A percentile compares a stretch with the other conserved stretches of the same genome.
Evolutionary conservation across 2,797 vertebrate species (phyloP).

Genomic region (Eidolon dupreanum): DNA sequence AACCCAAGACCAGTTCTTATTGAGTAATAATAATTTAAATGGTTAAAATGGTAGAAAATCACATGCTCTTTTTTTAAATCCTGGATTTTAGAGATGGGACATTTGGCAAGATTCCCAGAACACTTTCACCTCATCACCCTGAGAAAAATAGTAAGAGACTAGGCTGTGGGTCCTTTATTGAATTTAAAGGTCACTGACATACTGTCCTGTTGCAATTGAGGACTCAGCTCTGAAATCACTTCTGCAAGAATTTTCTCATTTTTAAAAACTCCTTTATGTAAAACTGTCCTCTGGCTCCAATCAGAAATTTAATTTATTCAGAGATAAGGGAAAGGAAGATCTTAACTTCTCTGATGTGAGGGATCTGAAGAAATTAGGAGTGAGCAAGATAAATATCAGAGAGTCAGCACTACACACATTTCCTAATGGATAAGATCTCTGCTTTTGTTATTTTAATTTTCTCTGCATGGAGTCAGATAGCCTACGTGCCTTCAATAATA

Average conservation of each 20-base stretch:
- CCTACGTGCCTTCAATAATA: conserved; percentile 66
- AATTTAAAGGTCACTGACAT: conserved; percentile 30
- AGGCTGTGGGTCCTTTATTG: not conserved
- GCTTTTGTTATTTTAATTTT: conserved; percentile 81
- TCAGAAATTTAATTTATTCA: conserved; percentile 76
- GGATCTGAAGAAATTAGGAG: conserved; percentile 79
- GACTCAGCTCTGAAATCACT: conserved; percentile 39
- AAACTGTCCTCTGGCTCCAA: conserved; percentile 49
- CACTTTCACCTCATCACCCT: not conserved
- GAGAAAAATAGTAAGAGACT: not conserved
- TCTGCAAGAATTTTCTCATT: conserved; percentile 59
- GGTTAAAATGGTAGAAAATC: conserved; percentile 44
- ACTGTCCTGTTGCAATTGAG: not conserved
- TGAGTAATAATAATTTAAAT: conserved; percentile 34
- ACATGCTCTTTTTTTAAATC: conserved; percentile 3
- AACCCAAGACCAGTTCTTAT: conserved; percentile 22
- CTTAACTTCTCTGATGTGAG: conserved; percentile 72
- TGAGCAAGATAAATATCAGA: conserved; percentile 78
- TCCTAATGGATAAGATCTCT: conserved; percentile 77
- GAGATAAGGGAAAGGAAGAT: conserved; percentile 72
- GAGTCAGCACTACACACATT: conserved; percentile 64
- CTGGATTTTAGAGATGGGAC: not conserved
- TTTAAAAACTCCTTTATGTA: conserved; percentile 52
- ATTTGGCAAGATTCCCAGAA: not conserved
- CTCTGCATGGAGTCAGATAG: conserved; percentile 71